Conservation (phyloP, 2,113 vertebrate genomes). For the pig (Sus scrofa) region T2T-Sscrofa CM000830.6:112664501-112665000, state of each 20-base stretch:
- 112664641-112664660: background rate
- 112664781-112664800: background rate
- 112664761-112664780: background rate
- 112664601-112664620: background rate
- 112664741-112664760: background rate
- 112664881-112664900: background rate
- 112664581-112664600: background rate
- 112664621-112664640: background rate
- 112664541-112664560: background rate
- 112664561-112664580: background rate
- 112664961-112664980: background rate
- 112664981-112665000: background rate
- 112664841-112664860: background rate
- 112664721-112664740: conserved; percentile 14
- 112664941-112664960: background rate
- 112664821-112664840: background rate
- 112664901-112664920: background rate
- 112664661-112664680: background rate
- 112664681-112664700: background rate
- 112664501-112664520: background rate
- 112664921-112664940: background rate
- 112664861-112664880: background rate
- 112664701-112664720: background rate
- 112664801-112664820: background rate
- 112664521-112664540: background rate